phyloP scores from a whole-genome alignment of 2,888 invertebrate genomes.

The Sabatieria punctata region DNA sequence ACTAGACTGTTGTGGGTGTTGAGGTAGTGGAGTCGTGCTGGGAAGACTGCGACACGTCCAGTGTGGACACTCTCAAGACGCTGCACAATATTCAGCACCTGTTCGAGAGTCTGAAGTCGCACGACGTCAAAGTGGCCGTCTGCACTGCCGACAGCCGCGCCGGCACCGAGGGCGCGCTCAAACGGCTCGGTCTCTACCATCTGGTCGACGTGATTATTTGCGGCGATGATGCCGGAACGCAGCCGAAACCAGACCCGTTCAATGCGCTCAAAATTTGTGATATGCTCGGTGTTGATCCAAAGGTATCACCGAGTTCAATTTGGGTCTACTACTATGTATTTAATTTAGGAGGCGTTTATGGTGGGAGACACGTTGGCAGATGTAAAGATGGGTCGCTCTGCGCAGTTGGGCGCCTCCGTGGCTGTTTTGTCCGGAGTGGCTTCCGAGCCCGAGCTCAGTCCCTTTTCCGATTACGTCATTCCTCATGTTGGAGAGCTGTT shows the following conservation, averaged over 20 bases:
- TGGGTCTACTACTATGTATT: not conserved
- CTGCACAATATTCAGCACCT: slow-evolving; percentile 32
- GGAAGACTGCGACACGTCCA: slow-evolving; percentile 25
- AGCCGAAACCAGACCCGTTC: slow-evolving; percentile 35
- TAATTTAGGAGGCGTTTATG: slow-evolving; percentile 34
- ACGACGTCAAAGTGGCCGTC: slow-evolving; percentile 35
- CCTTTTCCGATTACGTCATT: not conserved
- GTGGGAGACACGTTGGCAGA: slow-evolving; percentile 38
- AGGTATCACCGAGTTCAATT: slow-evolving; percentile 11
- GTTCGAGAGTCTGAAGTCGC: slow-evolving; percentile 31
- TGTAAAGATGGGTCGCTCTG: slow-evolving; percentile 35
- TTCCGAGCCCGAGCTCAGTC: not conserved
- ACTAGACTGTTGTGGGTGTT: too few species aligned
- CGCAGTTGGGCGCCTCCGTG: slow-evolving; percentile 33
- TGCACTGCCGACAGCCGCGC: slow-evolving; percentile 35
- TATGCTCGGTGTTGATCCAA: slow-evolving; percentile 18
- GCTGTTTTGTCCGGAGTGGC: slow-evolving; percentile 35
- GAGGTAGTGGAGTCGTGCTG: slow-evolving; percentile 26
- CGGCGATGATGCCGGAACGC: slow-evolving; percentile 34
- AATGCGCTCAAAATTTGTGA: slow-evolving; percentile 31
- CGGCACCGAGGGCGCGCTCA: slow-evolving; percentile 11
- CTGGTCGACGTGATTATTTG: slow-evolving; percentile 34
- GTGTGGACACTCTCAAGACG: slow-evolving; percentile 26
- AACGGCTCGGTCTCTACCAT: not conserved
- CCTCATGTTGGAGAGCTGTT: slow-evolving; percentile 7